Evolutionary conservation across 2,888 invertebrate species (phyloP).

Genomic region (Barypeithes pellucidus): DNA sequence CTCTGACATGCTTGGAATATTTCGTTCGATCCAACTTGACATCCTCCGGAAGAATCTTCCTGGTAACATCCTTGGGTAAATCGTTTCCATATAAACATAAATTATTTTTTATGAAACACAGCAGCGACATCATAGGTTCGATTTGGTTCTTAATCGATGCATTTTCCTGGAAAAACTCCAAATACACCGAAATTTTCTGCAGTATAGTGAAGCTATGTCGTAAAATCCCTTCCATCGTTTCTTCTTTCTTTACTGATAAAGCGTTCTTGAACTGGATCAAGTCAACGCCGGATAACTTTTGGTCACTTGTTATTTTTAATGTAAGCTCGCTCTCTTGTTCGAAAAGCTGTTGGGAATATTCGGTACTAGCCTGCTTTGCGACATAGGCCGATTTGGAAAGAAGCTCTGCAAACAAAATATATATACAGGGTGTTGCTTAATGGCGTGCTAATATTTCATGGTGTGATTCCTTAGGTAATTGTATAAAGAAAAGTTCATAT

Average conservation of each 20-base stretch:
- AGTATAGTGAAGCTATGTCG: not conserved
- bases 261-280: not conserved
- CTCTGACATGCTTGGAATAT: not conserved
- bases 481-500: too few relatives aligned
- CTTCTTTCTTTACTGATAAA: not conserved
- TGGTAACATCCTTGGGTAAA: not conserved
- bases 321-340: not conserved
- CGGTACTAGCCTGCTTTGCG: not conserved
- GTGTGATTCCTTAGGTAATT: too few relatives aligned
- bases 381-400: not conserved
- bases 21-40: not conserved
- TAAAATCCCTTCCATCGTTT: not conserved
- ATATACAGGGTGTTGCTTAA: too few relatives aligned
- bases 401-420: not conserved
- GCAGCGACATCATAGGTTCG: not conserved
- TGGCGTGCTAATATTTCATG: too few relatives aligned
- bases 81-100: not conserved
- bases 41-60: conserved; percentile 11
- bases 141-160: not conserved
- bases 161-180: conserved; percentile 21
- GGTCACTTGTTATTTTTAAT: not conserved
- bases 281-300: not conserved
- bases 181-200: conserved; percentile 19
- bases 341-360: not conserved
- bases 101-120: not conserved